These are phyloP conservation scores for Drosophila littoralis DNA, from an alignment of 1,140 invertebrate species.

Conservation along the genomic window DNA sequence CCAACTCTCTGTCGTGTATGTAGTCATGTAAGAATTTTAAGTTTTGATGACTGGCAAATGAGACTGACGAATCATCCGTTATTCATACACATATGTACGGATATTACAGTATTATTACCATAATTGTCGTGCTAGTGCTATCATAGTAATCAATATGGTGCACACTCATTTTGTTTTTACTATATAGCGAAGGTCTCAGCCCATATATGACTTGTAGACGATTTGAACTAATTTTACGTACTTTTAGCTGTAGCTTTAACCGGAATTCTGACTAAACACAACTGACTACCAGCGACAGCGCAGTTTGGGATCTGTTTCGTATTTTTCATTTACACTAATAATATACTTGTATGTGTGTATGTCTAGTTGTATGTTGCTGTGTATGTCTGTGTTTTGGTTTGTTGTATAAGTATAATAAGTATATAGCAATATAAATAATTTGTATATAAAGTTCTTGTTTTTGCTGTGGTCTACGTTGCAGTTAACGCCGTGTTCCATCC, in stretches of 20 bases:
- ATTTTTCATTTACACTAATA: constrained; percentile 79
- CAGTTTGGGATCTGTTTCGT: constrained; percentile 52
- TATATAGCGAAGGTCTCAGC: constrained; percentile 24
- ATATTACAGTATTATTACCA: constrained; percentile 35
- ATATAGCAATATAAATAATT: constrained; percentile 83
- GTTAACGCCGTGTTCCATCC: constrained; percentile 61
- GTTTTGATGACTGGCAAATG: constrained; percentile 36
- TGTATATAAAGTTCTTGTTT: constrained; percentile 79
- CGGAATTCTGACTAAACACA: constrained; percentile 66
- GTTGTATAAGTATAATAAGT: constrained; percentile 81
- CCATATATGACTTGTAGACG: constrained; percentile 29
- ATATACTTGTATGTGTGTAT: constrained; percentile 71
- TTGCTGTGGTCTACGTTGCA: constrained; percentile 79
- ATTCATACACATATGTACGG: constrained; percentile 21
- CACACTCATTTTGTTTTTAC: constrained; percentile 23
- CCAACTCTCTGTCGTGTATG: constrained; percentile 52
- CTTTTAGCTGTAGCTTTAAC: constrained; percentile 67
- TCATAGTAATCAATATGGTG: constrained; percentile 43
- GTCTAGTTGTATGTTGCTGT: constrained; percentile 50
- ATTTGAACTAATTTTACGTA: constrained; percentile 72
- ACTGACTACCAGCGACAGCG: constrained; percentile 62
- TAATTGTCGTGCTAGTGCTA: constrained; percentile 26
- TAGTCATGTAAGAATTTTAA: constrained; percentile 51
- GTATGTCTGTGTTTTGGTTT: constrained; percentile 65
- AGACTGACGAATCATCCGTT: constrained; percentile 26